Evolutionary conservation across 1,140 invertebrate genomes (phyloP), one percentile per base, ranked within the genome.

Genomic region (Nasonia giraulti): DNA sequence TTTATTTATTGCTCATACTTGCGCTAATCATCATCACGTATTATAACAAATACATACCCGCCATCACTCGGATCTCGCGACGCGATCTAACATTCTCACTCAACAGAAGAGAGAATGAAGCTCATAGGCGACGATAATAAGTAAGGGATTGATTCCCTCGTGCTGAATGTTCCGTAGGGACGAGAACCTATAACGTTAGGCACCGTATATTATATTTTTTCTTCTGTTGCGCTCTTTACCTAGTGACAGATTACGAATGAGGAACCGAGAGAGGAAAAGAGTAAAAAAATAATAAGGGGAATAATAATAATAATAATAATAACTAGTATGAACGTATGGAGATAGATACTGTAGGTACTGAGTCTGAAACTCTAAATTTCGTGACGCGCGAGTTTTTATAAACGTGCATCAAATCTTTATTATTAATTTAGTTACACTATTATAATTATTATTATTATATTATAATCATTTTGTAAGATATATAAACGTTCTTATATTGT

Each of bases 321-420:
- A 88, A 89, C 89, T 88, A 89, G 88, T 89, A 90, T 88, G 87
- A 89, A 90, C 81, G 87, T 91, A 89, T 89, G 88, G 8, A 10
- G 68, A 31, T 31, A 71, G 31, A 71, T 71, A 23, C 8, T 75
- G 55, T 66, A 84, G 76, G 77, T 84, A 80, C n/a, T 76, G 84
- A 66, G 74, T 71, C 80, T 74, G 62, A 77, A 71, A 81, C 37
- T 81, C 55, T 82, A 37, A 78, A 77, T 81, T 85, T 81, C 66
- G 50, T 27, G 75, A 33, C 80, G 80, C 50, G 40, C 73, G 23
- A 33, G 31, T 47, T 77, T 78, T 80, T 81, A 77, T 69, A 78
- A 55, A 23, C 55, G 12, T 77, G 62, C 62, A 44, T 75, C 50
- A 50, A 76, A 17, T 31, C n/a, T 23, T 76, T 76, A 81, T 68